Base-by-base conservation (phyloP, 2,797 vertebrate genomes). In the Catamblyrhynchus diadema region DNA sequence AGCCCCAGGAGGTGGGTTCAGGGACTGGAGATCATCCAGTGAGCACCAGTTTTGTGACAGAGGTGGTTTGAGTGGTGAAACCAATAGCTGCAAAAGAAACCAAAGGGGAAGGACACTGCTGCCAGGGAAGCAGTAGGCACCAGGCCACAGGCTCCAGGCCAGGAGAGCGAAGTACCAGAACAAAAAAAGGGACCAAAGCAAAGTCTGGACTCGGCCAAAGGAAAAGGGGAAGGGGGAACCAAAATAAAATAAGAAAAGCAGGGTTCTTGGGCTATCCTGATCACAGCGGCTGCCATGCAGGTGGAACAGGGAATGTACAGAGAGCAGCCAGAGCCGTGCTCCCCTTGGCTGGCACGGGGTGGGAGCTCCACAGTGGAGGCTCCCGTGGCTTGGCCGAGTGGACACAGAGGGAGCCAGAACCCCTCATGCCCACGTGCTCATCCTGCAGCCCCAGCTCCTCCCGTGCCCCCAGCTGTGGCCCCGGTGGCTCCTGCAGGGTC, bases 21-120 rank as follows among this genome's bases (percentile, higher is more conserved):
- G 93, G 93, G 84, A 95, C 94, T 95, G 94, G 96, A 97, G 79
- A 69, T 94, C 2, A 8, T 97, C 95, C 96, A 97, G 96, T 95
- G 60, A 97, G 97, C 97, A 97, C 97, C 97, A 95, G 93, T 95
- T 93, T 93, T 4, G 8, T 93, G 35, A 96, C 88, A 78, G 94
- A 97, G 92, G 93, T 94, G 81, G 82, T 86, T 45, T 89, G 91
- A 86, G 72, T 77, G 53, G 91, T 86, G 80, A 69, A 87, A 94
- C 57, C 60, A 75, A 94, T 47, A 84, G 91, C 86, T 91, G 71
- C 81, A 90, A 96, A 88, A 75, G 71, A 92, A 94, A 78, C 53
- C 61, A 41, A 72, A 85, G 54, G 67, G 79, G 72, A 94, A 86
- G 41, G 45, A 50, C 60, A 53, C 73, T 67, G 82, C 85, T 87